A percentile compares a stretch with the other conserved stretches of the same genome.
These are phyloP conservation scores for Rhaphigaster nebulosa DNA, from an alignment of 2,888 invertebrate species.

Conservation along the genomic window DNA sequence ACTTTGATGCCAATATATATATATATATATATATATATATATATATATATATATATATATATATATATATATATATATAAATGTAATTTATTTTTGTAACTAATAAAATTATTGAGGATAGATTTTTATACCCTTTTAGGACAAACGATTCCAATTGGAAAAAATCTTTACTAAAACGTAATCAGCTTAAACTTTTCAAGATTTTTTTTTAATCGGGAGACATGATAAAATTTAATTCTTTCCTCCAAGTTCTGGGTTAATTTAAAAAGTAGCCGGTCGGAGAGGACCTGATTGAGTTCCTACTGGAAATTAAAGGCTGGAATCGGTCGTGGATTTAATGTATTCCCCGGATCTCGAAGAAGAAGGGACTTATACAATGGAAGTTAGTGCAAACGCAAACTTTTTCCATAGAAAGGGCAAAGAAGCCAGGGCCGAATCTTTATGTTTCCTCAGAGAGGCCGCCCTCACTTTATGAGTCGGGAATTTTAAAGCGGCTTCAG, in stretches of 20 bases:
- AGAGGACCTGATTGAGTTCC: background rate
- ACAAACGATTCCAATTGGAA: background rate
- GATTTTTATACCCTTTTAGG: background rate
- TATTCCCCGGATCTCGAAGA: slow-evolving; percentile 49
- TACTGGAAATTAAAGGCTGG: slow-evolving; percentile 18
- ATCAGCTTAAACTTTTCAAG: background rate
- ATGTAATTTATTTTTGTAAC: too few species aligned
- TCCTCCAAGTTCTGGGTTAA: slow-evolving; percentile 2
- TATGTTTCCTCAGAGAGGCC: slow-evolving; percentile 58
- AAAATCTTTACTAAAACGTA: background rate
- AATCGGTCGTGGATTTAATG: slow-evolving; percentile 54
- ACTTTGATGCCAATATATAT: too few species aligned
- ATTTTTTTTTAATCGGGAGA: background rate
- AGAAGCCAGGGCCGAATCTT: slow-evolving; percentile 58
- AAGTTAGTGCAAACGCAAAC: slow-evolving; percentile 59
- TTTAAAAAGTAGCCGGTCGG: slow-evolving; percentile 6
- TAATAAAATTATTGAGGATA: too few species aligned
- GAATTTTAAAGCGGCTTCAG: slow-evolving; percentile 60
- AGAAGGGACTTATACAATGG: slow-evolving; percentile 56
- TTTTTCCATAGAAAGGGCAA: slow-evolving; percentile 58
- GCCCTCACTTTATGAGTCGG: slow-evolving; percentile 57
- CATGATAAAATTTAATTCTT: slow-evolving; percentile 28
- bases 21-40: too few species aligned
- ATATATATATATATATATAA: too few species aligned
- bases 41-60: too few species aligned